Evolutionary conservation across 2,113 vertebrate genomes (phyloP), one percentile per base, ranked within the genome.

Genomic region (Hirundichthys speculiger): DNA sequence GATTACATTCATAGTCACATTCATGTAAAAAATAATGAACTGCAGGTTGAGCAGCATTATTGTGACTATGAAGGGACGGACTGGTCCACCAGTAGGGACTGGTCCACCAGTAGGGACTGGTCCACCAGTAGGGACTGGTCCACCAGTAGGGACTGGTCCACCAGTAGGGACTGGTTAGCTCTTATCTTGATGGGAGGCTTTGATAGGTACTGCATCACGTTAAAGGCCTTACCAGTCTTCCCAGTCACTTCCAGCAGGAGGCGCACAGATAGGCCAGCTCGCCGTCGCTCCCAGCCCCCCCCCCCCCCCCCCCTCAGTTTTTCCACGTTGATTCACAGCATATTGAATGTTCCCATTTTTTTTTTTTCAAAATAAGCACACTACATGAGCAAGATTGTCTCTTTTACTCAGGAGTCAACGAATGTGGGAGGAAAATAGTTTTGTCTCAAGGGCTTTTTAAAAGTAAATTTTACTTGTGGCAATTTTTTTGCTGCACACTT

Each of bases 181-280:
- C 77, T 85, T 87, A 89, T 90, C 87, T 88, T 76, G 90, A 90
- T 91, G 66, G 73, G 64, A 46, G 47, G 73, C 40, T 71, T 69
- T 86, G 88, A 91, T 86, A 88, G 88, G 81, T 85, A 82, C 84
- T 92, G 84, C 80, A 88, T 92, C 84, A 90, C 86, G 87, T 88
- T 92, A 90, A 93, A 88, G 72, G 83, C 85, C 89, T 89, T 89
- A 91, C 86, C 90, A 91, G 89, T 91, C 90, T 86, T 88, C 54
- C 41, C 82, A 91, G 88, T 86, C 86, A 89, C 66, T 81, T 62
- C 40, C 83, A 80, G 73, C 86, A n/a, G n/a, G n/a, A n/a, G n/a
- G n/a, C n/a, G n/a, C n/a, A n/a, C n/a, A n/a, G n/a, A n/a, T n/a
- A n/a, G n/a, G n/a, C n/a, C n/a, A n/a, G n/a, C n/a, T n/a, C n/a